These are phyloP conservation scores for Drosophila mauritiana DNA, from an alignment of 1,140 invertebrate genomes.

Conservation along the genomic window DNA sequence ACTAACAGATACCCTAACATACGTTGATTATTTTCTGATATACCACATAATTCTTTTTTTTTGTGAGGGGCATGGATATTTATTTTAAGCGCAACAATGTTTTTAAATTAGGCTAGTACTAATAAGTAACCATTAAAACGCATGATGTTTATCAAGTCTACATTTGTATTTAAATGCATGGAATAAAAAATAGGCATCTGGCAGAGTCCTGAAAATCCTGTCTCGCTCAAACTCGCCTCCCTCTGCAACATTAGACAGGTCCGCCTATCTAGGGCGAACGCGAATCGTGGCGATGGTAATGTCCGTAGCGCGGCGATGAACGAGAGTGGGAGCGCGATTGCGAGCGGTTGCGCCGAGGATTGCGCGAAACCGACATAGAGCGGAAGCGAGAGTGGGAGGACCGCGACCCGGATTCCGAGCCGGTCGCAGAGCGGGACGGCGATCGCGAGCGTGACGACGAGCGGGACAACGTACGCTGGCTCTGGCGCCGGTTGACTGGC, in stretches of 20 bases:
- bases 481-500: slow-evolving; percentile 16
- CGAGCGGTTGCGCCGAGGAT: not conserved
- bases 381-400: not conserved
- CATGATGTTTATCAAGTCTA: not conserved
- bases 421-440: not conserved
- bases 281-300: slow-evolving; percentile 13
- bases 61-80: too few species aligned
- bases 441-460: not conserved
- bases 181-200: not conserved
- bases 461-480: not conserved
- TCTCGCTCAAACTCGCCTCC: not conserved
- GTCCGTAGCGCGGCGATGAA: slow-evolving; percentile 6
- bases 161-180: not conserved
- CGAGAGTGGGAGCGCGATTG: not conserved
- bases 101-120: too few species aligned
- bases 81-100: too few species aligned
- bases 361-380: slow-evolving; percentile 9
- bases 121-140: not conserved
- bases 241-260: not conserved
- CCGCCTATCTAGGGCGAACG: not conserved
- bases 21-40: too few species aligned
- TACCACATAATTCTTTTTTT: too few species aligned
- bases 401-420: not conserved
- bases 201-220: not conserved
- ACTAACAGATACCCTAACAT: too few species aligned